phyloP scores from a whole-genome alignment of 2,888 invertebrate species.

The Octonoba sinensis region DNA sequence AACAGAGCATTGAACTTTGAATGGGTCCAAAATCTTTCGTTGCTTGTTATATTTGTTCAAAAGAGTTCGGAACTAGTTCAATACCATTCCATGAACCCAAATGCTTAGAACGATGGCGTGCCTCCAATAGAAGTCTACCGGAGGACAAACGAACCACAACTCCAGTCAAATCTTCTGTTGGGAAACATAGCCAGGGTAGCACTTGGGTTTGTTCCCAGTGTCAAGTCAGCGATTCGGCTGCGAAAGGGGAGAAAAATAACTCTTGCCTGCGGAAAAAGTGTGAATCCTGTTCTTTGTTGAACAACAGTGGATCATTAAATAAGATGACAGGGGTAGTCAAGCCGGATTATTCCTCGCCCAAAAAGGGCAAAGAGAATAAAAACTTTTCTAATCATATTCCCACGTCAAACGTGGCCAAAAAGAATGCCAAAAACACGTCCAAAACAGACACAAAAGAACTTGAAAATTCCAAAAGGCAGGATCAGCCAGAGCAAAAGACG shows the following conservation, averaged over 20 bases:
- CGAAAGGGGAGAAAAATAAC: neutral
- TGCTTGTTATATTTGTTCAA: conserved; percentile 78
- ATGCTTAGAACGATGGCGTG: conserved; percentile 76
- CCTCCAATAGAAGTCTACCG: conserved; percentile 76
- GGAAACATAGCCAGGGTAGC: conserved; percentile 11
- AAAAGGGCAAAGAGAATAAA: conserved; percentile 59
- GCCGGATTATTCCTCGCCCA: conserved; percentile 40
- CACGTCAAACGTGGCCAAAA: conserved; percentile 6
- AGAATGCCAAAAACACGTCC: conserved; percentile 46
- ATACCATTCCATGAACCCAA: conserved; percentile 79
- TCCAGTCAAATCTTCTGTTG: conserved; percentile 75
- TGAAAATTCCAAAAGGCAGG: neutral
- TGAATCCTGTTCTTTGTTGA: neutral
- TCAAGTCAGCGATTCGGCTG: conserved; percentile 9
- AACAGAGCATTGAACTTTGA: conserved; percentile 11
- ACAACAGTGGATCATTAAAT: neutral
- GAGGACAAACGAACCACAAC: conserved; percentile 72
- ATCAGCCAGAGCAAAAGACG: too few relatives aligned
- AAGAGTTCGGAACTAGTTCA: conserved; percentile 78
- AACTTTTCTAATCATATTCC: conserved; percentile 47
- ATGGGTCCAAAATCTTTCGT: conserved; percentile 67
- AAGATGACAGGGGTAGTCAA: conserved; percentile 45
- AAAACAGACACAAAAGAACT: conserved; percentile 16
- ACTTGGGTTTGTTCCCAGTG: conserved; percentile 32
- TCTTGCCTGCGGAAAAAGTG: too few relatives aligned